Base-by-base conservation (phyloP, 1,140 invertebrate genomes). In the Zaprionus gabonicus region DNA sequence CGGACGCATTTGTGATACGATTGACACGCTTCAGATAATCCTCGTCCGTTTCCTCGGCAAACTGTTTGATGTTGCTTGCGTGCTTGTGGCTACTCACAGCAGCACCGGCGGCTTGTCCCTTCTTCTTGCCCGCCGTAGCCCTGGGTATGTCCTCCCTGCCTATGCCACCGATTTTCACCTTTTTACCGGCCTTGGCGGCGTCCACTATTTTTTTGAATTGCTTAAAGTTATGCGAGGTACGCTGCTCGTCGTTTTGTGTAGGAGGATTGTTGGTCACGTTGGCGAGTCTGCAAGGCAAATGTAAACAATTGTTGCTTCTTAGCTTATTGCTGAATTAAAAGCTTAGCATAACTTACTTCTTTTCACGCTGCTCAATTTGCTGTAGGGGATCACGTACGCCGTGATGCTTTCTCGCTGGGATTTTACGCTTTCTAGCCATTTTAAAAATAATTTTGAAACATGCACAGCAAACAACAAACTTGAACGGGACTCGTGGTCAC, bases 21-120 rank as follows among this genome's bases (percentile, higher is more conserved):
- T 93, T 93, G 0, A 95, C 93, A 44, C 95, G 81, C 4, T 92
- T 71, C 68, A 94, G 75, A 62, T 95, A 95, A n/a, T 81, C 80
- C 25, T 86, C 49, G 3, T 92, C 71, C 15, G 68, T 91, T 82
- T 95, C 95, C 17, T 93, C 93, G 3, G 85, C 78, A 41, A 80
- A 84, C 76, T 95, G 94, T 46, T 91, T 80, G 10, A 93, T 91
- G 17, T 79, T 76, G 20, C 46, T 51, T 1, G 53, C 0, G 58
- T 46, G 46, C 68, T 76, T 56, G 75, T 85, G 13, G 55, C 58
- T 34, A 25, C 28, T 5, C n/a, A 68, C 41, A n/a, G 31, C 58
- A 5, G 23, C 20, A 1, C 10, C 27, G 23, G 25, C 25, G 31
- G 34, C n/a, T 20, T 67, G 38, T 7, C 31, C 38, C 17, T 79